A percentile compares a stretch with the other conserved stretches of the same genome.
phyloP scores from a whole-genome alignment of 1,140 invertebrate genomes.

The Drosophila kohkoa region DNA sequence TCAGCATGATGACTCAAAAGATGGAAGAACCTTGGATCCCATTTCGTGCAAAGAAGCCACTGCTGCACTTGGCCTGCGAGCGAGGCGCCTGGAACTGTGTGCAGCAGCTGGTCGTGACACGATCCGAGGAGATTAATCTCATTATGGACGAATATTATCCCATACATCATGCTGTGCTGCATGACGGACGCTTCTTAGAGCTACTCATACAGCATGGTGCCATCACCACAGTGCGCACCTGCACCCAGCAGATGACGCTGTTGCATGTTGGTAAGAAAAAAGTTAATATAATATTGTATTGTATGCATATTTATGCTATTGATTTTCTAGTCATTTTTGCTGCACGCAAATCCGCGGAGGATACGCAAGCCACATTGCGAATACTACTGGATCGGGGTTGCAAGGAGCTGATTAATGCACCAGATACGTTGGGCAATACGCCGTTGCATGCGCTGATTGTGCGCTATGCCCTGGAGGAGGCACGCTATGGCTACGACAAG shows the following conservation, averaged over 20 bases:
- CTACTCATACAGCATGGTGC: conserved; percentile 89
- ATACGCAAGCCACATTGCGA: conserved; percentile 88
- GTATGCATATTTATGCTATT: background rate
- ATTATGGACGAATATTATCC: conserved; percentile 92
- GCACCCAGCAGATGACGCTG: conserved; percentile 91
- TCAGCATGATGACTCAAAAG: conserved; percentile 89
- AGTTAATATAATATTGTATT: conserved; percentile 7
- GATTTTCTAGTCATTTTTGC: conserved; percentile 86
- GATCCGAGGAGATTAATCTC: conserved; percentile 90
- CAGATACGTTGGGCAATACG: conserved; percentile 89
- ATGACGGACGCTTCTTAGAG: conserved; percentile 89
- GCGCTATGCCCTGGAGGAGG: conserved; percentile 90
- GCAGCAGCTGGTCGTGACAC: conserved; percentile 88
- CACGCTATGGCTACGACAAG: conserved; percentile 88
- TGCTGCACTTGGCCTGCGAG: conserved; percentile 89
- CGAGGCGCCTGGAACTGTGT: conserved; percentile 90
- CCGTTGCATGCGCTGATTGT: conserved; percentile 89
- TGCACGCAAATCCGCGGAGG: conserved; percentile 89
- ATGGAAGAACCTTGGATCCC: conserved; percentile 89
- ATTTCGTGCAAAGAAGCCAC: conserved; percentile 86
- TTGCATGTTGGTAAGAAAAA: conserved; percentile 87
- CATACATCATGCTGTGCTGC: conserved; percentile 90
- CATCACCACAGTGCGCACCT: conserved; percentile 88
- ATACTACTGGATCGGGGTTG: conserved; percentile 89
- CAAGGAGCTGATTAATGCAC: conserved; percentile 90